phyloP scores from a whole-genome alignment of 2,888 invertebrate genomes.

The Epinotia demarniana region DNA sequence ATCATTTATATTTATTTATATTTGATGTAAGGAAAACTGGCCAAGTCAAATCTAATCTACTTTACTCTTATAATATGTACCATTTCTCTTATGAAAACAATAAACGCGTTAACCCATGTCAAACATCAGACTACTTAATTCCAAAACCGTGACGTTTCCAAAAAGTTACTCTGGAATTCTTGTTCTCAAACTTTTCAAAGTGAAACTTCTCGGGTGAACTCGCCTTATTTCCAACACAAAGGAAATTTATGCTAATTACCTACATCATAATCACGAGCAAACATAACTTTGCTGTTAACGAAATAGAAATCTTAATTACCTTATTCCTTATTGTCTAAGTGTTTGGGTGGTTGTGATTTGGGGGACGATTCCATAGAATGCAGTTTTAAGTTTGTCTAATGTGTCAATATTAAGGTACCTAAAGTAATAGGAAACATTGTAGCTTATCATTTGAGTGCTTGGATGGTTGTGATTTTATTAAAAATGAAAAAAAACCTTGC shows the following conservation, averaged over 20 bases:
- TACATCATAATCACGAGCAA: slow-evolving; percentile 34
- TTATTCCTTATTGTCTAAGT: slow-evolving; percentile 10
- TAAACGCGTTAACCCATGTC: slow-evolving; percentile 12
- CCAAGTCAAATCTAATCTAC: no score
- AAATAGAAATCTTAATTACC: slow-evolving; percentile 2
- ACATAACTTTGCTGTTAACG: slow-evolving; percentile 26
- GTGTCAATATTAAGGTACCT: slow-evolving; percentile 24
- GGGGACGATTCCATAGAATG: neutral
- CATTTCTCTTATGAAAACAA: neutral
- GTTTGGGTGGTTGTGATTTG: neutral
- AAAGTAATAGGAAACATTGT: slow-evolving; percentile 7
- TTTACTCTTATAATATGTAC: no score
- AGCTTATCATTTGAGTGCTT: no score
- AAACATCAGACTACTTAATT: slow-evolving; percentile 34
- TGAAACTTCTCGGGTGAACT: slow-evolving; percentile 32
- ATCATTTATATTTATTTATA: no score
- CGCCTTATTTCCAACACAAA: slow-evolving; percentile 28
- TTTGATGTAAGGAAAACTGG: no score
- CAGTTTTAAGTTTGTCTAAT: slow-evolving; percentile 7
- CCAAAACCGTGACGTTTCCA: slow-evolving; percentile 34
- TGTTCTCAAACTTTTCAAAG: slow-evolving; percentile 35
- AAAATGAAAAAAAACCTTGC: neutral
- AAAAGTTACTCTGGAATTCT: slow-evolving; percentile 29
- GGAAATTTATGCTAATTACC: slow-evolving; percentile 40
- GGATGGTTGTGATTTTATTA: no score